These are phyloP conservation scores for Congeria kusceri DNA, from an alignment of 2,888 invertebrate genomes.

Conservation along the genomic window DNA sequence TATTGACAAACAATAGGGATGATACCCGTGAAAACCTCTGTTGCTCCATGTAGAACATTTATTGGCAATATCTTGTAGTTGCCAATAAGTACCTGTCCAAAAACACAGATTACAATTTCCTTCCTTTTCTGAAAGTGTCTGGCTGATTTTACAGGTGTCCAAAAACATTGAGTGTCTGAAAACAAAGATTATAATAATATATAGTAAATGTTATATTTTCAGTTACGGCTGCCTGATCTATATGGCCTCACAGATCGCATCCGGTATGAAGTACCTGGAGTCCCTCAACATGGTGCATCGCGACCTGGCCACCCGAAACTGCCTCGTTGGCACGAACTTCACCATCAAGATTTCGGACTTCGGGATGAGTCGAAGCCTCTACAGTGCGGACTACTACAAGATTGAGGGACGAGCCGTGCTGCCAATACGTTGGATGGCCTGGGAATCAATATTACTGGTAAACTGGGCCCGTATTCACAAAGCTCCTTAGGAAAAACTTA, in stretches of 20 bases:
- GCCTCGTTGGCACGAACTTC: constrained; percentile 93
- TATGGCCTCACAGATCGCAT: constrained; percentile 94
- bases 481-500: too few species aligned
- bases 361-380: constrained; percentile 84
- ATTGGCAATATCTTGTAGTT: too few species aligned
- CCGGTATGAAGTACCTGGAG: constrained; percentile 95
- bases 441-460: constrained; percentile 91
- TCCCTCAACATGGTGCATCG: constrained; percentile 95
- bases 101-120: too few species aligned
- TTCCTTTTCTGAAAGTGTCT: too few species aligned
- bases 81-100: too few species aligned
- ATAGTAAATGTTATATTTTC: constrained; percentile 82
- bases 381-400: constrained; percentile 91
- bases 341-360: constrained; percentile 87
- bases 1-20: too few species aligned
- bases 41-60: too few species aligned
- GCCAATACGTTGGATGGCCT: constrained; percentile 96
- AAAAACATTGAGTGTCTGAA: too few species aligned
- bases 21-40: too few species aligned
- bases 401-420: constrained; percentile 92
- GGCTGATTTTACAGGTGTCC: too few species aligned
- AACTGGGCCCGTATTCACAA: constrained; percentile 1
- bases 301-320: constrained; percentile 94
- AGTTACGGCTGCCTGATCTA: constrained; percentile 93
- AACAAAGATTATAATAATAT: too few species aligned